phyloP scores from a whole-genome alignment of 2,888 invertebrate genomes.

The Morpho achilles region DNA sequence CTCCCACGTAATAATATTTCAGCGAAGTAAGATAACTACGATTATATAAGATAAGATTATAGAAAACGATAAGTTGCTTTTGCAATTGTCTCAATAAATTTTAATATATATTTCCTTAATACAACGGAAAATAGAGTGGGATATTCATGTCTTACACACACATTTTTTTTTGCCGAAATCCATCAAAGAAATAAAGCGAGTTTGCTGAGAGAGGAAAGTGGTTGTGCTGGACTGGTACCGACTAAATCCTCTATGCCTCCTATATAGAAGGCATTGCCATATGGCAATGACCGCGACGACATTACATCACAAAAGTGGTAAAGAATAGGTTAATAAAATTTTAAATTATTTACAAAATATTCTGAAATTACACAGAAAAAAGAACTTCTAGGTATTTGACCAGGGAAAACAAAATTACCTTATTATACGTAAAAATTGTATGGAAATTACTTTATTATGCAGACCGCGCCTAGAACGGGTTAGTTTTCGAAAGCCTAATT shows the following conservation, averaged over 20 bases:
- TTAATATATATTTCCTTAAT: not conserved
- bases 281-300: too few species aligned
- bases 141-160: too few species aligned
- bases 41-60: not conserved
- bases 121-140: too few species aligned
- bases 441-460: constrained; percentile 20
- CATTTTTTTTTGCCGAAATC: too few species aligned
- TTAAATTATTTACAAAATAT: too few species aligned
- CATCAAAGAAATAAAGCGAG: too few species aligned
- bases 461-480: constrained; percentile 16
- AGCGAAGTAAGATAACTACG: not conserved
- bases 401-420: not conserved
- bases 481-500: constrained; percentile 24
- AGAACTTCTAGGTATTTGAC: not conserved
- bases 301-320: too few species aligned
- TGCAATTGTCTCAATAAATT: constrained; percentile 4
- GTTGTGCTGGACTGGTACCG: too few species aligned
- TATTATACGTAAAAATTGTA: constrained; percentile 15
- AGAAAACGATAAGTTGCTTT: not conserved
- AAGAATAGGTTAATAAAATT: too few species aligned
- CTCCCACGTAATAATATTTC: constrained; percentile 1
- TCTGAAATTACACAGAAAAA: not conserved
- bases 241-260: too few species aligned
- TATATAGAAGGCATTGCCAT: too few species aligned
- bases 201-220: too few species aligned